Conservation (phyloP, 2,113 vertebrate species). For the Salminus brasiliensis region DNA sequence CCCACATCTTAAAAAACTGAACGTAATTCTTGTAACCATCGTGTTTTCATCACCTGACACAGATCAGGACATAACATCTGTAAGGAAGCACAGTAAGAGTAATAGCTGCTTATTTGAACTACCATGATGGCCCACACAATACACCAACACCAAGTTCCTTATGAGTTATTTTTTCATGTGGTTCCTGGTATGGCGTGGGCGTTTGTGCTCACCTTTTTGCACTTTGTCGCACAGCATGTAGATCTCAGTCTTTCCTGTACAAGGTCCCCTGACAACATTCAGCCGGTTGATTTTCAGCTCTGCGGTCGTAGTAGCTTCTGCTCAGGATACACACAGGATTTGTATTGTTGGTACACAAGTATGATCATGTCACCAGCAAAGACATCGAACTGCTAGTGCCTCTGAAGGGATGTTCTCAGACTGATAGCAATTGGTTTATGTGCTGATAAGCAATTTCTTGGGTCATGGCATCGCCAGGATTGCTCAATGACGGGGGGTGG, state of each 20-base stretch:
- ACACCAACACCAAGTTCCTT: not conserved
- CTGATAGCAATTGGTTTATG: no score
- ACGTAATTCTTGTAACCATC: no score
- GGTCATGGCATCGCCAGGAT: no score
- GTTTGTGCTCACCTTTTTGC: conserved; percentile 85
- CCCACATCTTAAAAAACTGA: no score
- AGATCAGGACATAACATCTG: no score
- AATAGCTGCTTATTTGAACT: not conserved
- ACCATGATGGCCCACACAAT: not conserved
- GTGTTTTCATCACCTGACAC: no score
- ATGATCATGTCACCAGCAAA: no score
- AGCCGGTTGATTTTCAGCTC: conserved; percentile 89
- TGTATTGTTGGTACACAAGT: not conserved
- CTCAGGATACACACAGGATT: conserved; percentile 23
- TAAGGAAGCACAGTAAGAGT: no score
- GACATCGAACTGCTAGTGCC: no score
- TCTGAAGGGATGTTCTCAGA: no score
- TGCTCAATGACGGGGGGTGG: no score
- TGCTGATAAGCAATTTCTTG: no score
- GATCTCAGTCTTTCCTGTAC: conserved; percentile 85
- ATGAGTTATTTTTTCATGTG: not conserved
- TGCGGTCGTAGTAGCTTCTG: conserved; percentile 92
- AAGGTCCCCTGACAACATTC: conserved; percentile 82
- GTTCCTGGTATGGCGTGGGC: not conserved
- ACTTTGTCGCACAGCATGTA: conserved; percentile 96